Evolutionary conservation across 1,140 invertebrate species (phyloP).

Genomic region (Nasonia giraulti): DNA sequence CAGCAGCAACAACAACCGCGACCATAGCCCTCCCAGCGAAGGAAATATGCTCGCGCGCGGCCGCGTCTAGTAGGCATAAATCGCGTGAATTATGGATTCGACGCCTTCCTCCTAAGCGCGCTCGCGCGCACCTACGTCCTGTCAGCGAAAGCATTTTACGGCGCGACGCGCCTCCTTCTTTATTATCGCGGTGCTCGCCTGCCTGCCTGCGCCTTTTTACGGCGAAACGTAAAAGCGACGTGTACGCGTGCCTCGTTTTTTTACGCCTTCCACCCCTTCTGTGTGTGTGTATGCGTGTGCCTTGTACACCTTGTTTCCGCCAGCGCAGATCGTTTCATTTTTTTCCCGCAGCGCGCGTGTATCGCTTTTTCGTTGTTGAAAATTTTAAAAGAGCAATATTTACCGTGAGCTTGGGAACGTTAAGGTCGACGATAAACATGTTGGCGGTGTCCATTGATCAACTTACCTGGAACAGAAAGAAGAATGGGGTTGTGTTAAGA

Average conservation of each 20-base stretch:
- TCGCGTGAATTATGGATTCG: constrained; percentile 58
- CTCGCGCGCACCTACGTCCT: constrained; percentile 50
- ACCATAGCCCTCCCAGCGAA: neutral
- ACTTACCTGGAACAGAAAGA: constrained; percentile 45
- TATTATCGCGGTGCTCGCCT: constrained; percentile 61
- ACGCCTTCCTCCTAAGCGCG: neutral
- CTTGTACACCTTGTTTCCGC: neutral
- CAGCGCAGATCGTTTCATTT: neutral
- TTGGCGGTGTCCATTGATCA: constrained; percentile 29
- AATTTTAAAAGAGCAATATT: constrained; percentile 5
- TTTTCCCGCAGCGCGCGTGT: neutral
- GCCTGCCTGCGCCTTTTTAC: constrained; percentile 54
- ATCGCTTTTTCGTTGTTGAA: neutral
- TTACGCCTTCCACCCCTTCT: neutral
- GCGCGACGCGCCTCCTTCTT: constrained; percentile 60
- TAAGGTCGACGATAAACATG: constrained; percentile 37
- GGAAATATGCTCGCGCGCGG: neutral
- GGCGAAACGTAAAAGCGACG: constrained; percentile 67
- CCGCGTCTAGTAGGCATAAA: constrained; percentile 50
- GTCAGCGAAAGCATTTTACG: constrained; percentile 60
- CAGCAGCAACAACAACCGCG: too few species aligned
- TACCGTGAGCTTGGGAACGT: constrained; percentile 40
- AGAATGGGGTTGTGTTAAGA: neutral
- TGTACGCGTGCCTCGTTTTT: constrained; percentile 51
- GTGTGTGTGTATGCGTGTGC: neutral